phyloP scores from a whole-genome alignment of 2,113 vertebrate genomes.

The Antechinus stuartii region DNA sequence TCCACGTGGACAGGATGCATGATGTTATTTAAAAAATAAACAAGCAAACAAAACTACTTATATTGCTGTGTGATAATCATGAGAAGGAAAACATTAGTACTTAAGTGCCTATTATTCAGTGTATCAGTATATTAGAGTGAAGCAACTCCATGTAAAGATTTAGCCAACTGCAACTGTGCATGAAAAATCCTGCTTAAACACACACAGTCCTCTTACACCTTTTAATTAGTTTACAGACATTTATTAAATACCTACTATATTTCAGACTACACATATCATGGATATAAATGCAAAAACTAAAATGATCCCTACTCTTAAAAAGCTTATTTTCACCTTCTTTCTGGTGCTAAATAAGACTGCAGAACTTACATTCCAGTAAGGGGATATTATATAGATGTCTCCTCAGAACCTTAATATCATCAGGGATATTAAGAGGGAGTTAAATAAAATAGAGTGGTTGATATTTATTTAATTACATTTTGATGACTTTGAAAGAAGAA shows the following conservation, averaged over 20 bases:
- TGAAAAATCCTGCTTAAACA: background rate
- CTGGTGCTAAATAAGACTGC: background rate
- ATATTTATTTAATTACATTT: background rate
- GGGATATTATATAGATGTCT: background rate
- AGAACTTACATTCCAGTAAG: background rate
- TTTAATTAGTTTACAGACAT: too few species aligned
- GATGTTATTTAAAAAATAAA: background rate
- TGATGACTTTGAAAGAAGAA: background rate
- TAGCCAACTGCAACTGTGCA: slow-evolving; percentile 42
- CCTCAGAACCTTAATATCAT: background rate
- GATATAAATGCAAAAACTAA: background rate
- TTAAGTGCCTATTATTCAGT: slow-evolving; percentile 44
- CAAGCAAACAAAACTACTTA: background rate
- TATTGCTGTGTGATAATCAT: background rate
- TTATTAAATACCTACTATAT: background rate
- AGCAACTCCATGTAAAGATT: background rate
- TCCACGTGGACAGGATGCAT: background rate
- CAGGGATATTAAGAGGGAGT: background rate
- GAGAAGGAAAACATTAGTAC: slow-evolving; percentile 22
- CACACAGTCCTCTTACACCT: background rate
- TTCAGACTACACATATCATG: background rate
- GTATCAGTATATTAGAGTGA: background rate
- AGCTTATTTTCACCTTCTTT: background rate
- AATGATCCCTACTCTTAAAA: background rate
- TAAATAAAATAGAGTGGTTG: background rate